Evolutionary conservation across 2,113 vertebrate genomes (phyloP).

Genomic region (Chroicocephalus ridibundus): DNA sequence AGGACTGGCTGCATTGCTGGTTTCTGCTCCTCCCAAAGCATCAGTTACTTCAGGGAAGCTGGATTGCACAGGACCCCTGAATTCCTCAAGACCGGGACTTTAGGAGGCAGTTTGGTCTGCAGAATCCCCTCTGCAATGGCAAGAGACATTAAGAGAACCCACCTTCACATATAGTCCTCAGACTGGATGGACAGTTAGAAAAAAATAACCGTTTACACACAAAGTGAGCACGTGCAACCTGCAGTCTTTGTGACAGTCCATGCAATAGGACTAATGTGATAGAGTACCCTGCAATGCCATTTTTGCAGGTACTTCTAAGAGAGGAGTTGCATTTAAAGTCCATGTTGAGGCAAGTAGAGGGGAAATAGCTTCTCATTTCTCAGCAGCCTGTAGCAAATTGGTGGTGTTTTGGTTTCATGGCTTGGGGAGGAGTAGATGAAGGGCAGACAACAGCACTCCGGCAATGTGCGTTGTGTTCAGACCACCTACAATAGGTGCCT

Average conservation of each 20-base stretch:
- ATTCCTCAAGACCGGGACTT: background rate
- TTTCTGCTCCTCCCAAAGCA: background rate
- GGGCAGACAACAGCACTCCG: background rate
- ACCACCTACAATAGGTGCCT: slow-evolving; percentile 21
- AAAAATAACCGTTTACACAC: background rate
- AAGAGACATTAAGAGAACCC: background rate
- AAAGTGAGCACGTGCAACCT: background rate
- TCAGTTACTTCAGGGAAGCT: background rate
- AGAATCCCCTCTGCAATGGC: background rate
- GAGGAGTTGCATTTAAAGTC: background rate
- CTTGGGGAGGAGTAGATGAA: slow-evolving; percentile 18
- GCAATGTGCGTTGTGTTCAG: background rate
- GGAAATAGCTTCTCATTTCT: background rate
- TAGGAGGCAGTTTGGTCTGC: background rate
- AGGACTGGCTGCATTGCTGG: background rate
- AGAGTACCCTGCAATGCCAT: background rate
- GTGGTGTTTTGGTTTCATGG: slow-evolving; percentile 31
- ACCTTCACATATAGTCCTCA: background rate
- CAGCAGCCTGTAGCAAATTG: slow-evolving; percentile 7
- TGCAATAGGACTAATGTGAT: fast-evolving
- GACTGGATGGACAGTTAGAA: background rate
- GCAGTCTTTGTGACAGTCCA: background rate
- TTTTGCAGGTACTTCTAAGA: background rate
- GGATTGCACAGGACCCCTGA: background rate
- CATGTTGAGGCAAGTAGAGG: background rate